A percentile compares a stretch with the other conserved stretches of the same genome.
Conservation (phyloP, 2,888 invertebrate genomes). For the Pseudococcus jackbeardsleyi region DNA sequence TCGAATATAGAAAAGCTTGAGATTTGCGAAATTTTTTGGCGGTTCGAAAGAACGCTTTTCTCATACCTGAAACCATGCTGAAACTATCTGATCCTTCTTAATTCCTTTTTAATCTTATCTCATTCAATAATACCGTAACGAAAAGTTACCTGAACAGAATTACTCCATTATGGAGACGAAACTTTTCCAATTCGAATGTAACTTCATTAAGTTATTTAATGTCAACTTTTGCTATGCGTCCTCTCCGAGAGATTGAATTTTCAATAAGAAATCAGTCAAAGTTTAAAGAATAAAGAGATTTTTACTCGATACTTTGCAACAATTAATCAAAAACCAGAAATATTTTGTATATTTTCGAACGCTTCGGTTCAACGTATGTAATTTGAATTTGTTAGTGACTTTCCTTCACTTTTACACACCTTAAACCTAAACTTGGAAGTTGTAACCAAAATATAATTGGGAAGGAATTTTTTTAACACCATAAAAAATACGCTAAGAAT, state of each 20-base stretch:
- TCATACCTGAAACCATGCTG: neutral
- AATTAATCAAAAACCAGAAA: neutral
- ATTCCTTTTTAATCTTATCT: constrained; percentile 45
- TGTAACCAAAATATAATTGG: too few relatives aligned
- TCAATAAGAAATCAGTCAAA: neutral
- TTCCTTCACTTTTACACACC: too few relatives aligned
- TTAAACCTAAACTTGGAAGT: too few relatives aligned
- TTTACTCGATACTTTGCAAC: neutral
- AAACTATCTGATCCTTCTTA: constrained; percentile 10
- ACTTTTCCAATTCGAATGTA: constrained; percentile 33
- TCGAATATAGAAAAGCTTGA: neutral
- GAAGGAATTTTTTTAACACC: too few relatives aligned
- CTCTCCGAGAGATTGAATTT: neutral
- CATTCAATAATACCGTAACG: constrained; percentile 2
- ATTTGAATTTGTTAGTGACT: too few relatives aligned
- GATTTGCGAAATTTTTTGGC: neutral
- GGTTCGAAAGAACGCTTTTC: neutral
- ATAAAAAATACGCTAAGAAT: too few relatives aligned
- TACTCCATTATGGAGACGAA: constrained; percentile 23
- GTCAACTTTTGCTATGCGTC: neutral
- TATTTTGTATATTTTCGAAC: neutral
- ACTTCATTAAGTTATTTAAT: constrained; percentile 35
- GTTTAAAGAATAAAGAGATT: neutral
- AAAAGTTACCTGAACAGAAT: constrained; percentile 41
- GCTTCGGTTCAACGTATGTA: too few relatives aligned